Evolutionary conservation across 2,797 vertebrate species (phyloP).

Genomic region (Labeo calbasu): DNA sequence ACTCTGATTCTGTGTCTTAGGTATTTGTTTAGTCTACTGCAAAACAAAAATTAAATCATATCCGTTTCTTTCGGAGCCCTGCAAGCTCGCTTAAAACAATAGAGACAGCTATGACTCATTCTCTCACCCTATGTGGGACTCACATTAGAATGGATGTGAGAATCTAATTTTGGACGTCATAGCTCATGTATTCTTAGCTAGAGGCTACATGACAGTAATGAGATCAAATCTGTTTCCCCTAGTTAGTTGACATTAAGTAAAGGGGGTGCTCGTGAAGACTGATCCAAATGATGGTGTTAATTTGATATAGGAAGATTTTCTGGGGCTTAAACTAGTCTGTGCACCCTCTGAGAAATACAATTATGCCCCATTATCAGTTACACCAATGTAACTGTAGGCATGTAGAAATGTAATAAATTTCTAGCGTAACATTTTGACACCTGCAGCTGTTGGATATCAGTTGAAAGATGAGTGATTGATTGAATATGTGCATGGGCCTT

Average conservation of each 20-base stretch:
- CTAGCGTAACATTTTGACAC: slow-evolving; percentile 7
- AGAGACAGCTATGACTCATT: slow-evolving; percentile 23
- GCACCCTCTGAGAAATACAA: neutral
- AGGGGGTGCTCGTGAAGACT: neutral
- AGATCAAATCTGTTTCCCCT: slow-evolving; percentile 40
- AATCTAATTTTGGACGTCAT: slow-evolving; percentile 46
- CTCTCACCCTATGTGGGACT: slow-evolving; percentile 19
- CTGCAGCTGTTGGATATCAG: slow-evolving; percentile 27
- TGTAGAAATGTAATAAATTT: no score
- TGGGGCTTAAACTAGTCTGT: slow-evolving; percentile 1
- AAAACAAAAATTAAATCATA: neutral
- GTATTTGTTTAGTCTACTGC: neutral
- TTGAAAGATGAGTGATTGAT: neutral
- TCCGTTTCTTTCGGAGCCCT: neutral
- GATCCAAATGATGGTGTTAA: slow-evolving; percentile 20
- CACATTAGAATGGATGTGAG: slow-evolving; percentile 4
- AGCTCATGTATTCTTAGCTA: slow-evolving; percentile 43
- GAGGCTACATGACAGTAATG: slow-evolving; percentile 43
- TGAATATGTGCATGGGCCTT: neutral
- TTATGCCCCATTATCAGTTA: slow-evolving; percentile 2
- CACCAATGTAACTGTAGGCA: no score
- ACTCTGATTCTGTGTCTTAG: neutral
- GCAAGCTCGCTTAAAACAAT: slow-evolving; percentile 7
- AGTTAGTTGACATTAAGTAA: slow-evolving; percentile 35
- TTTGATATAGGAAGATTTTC: neutral